These are phyloP conservation scores for Paradisaea rubra DNA, from an alignment of 2,113 vertebrate species.

Conservation along the genomic window DNA sequence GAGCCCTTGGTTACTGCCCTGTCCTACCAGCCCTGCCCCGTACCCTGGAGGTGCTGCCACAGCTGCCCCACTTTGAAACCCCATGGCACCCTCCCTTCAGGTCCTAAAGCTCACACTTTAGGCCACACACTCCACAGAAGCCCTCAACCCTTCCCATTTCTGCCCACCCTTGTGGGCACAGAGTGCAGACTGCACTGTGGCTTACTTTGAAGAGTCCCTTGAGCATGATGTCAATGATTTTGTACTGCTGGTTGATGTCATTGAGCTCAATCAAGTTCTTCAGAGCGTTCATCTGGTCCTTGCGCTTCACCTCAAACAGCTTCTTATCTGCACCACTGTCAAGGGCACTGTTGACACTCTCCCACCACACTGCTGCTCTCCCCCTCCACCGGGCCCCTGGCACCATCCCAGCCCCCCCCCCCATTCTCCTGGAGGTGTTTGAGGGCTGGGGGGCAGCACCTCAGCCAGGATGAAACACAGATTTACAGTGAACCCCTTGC, in stretches of 20 bases:
- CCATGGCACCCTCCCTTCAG: background rate
- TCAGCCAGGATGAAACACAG: background rate
- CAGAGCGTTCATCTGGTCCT: constrained; percentile 91
- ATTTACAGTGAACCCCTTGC: background rate
- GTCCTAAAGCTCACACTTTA: background rate
- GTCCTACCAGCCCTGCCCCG: background rate
- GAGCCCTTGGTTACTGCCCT: background rate
- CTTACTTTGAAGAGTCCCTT: constrained; percentile 96
- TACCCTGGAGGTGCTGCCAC: background rate
- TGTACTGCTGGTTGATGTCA: constrained; percentile 96
- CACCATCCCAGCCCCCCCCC: background rate
- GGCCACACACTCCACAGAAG: background rate
- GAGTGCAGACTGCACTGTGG: background rate
- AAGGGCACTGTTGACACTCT: background rate
- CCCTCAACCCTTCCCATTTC: background rate
- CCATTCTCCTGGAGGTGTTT: background rate
- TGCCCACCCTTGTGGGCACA: background rate
- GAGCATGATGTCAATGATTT: constrained; percentile 98
- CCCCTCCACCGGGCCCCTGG: rapidly evolving
- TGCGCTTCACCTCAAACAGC: constrained; percentile 94
- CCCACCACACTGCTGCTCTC: background rate
- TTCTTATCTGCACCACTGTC: constrained; percentile 83
- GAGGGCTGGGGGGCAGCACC: background rate
- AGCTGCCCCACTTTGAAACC: background rate
- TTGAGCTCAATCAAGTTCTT: constrained; percentile 96